Evolutionary conservation across 2,113 vertebrate genomes (phyloP), one percentile per base, ranked within the genome.

Genomic region (Entosphenus tridentatus): DNA sequence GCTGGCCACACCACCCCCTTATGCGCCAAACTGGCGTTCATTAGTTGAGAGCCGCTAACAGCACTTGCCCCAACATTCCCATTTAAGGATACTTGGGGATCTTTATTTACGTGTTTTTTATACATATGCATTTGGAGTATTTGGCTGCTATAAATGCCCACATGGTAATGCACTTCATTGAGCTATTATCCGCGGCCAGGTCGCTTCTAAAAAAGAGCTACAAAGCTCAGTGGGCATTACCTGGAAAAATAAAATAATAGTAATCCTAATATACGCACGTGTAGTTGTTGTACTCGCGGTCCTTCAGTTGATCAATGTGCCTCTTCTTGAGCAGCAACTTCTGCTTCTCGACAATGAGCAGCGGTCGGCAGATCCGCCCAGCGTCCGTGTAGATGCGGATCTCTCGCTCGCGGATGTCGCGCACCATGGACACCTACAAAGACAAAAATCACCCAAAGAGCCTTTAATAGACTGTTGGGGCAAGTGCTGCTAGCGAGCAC

Each of bases 241-340:
- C 58, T 14, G 58, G 58, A 1, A 62, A 13, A 14, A 62, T 62
- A 62, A 62, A 13, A 62, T 62, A 17, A 62, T 62, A 62, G 58
- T 5, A 62, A 62, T 62, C 13, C 1, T 62, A 13, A 62, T 62
- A 62, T 62, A 65, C 76, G 73, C 73, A 96, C 93, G 91, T 98
- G 80, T 96, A 98, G 73, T 98, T 98, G 78, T 98, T 98, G 77
- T 98, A 98, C 74, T 96, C 93, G 65, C 90, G 75, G 75, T 98
- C 93, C 76, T 98, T 98, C 69, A 98, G 76, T 10, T 96, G 93
- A 77, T 96, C 93, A 56, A 98, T 98, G 74, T 96, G 93, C 55
- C 93, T 82, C 73, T 90, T 88, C 81, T 98, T 98, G 75, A 98
- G 78, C 68, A 98, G 78, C 3, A 96, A 77, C 65, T 96, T 98